Evolutionary conservation across 2,113 vertebrate genomes (phyloP), one percentile per base, ranked within the genome.

Genomic region (Lampris megalopsis): DNA sequence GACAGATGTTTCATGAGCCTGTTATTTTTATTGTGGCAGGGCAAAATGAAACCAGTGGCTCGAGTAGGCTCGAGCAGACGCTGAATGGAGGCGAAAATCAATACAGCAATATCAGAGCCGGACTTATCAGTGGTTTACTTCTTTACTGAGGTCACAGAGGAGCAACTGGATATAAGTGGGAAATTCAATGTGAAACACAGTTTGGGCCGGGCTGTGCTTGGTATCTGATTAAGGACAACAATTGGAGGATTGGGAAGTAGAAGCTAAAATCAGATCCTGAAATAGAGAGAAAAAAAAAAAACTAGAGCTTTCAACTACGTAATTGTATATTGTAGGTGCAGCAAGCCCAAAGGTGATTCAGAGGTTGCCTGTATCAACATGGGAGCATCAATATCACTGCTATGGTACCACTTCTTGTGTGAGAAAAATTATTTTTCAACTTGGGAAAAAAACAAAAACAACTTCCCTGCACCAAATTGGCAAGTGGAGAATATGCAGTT

Each of bases 101-200:
- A 95, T 95, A 95, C 84, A 48, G 94, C 93, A 94, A 95, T 95
- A 95, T 94, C 91, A 92, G 92, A 89, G 86, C 82, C 69, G 84
- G 93, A 95, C 94, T 95, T 95, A 95, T 95, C 93, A 90, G 93
- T 70, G 87, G 74, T 87, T 86, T 77, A 68, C 88, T 87, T 88
- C 86, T 91, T 83, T 83, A 84, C 89, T 86, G 92, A 90, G 93
- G 93, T 95, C 93, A 94, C 91, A 2, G 83, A 89, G 89, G 92
- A 93, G 86, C 89, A 91, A 92, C 91, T 88, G 81, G 75, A 91
- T 91, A 92, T 93, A 92, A 93, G 91, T 79, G 91, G 88, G 80
- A 81, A 91, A 92, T 92, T 93, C 91, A 93, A 94, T 91, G 87
- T 87, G 88, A 91, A 89, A 91, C 82, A 82, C 77, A 86, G 80